phyloP scores from a whole-genome alignment of 2,888 invertebrate species.

The Aphodius sticticus region DNA sequence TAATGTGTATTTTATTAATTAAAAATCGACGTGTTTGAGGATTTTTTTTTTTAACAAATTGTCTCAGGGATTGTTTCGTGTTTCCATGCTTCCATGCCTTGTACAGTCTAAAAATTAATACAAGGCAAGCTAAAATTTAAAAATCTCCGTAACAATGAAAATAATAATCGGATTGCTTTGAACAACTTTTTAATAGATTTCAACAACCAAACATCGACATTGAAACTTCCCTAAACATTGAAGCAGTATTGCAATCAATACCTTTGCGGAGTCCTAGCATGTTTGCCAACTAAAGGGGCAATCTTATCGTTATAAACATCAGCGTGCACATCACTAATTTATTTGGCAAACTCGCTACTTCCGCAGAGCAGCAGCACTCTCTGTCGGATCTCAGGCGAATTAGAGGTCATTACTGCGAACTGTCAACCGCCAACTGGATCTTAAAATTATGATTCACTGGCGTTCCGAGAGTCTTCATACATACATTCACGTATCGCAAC shows the following conservation, averaged over 20 bases:
- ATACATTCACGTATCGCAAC: slow-evolving; percentile 8
- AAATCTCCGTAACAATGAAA: no score
- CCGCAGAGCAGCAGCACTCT: background rate
- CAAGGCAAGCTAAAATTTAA: no score
- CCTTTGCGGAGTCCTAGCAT: background rate
- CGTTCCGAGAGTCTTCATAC: slow-evolving; percentile 7
- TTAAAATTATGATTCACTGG: slow-evolving; percentile 24
- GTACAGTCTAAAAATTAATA: no score
- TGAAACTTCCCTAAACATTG: no score
- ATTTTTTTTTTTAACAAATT: no score
- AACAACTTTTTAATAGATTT: no score
- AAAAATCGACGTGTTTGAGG: no score
- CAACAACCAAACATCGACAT: no score
- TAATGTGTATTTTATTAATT: no score
- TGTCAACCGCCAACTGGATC: background rate
- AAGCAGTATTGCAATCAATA: background rate
- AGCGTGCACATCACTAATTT: background rate
- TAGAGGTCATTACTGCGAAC: background rate
- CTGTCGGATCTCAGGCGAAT: background rate
- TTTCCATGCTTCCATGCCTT: no score
- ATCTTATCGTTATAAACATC: background rate
- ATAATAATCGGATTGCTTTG: no score
- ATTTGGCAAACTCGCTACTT: background rate
- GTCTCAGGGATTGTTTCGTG: no score
- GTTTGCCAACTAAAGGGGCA: background rate